Percentiles rank a stretch among this genome's conserved stretches.
Conservation (phyloP, 2,797 vertebrate genomes). For the Phoeniculus purpureus region DNA sequence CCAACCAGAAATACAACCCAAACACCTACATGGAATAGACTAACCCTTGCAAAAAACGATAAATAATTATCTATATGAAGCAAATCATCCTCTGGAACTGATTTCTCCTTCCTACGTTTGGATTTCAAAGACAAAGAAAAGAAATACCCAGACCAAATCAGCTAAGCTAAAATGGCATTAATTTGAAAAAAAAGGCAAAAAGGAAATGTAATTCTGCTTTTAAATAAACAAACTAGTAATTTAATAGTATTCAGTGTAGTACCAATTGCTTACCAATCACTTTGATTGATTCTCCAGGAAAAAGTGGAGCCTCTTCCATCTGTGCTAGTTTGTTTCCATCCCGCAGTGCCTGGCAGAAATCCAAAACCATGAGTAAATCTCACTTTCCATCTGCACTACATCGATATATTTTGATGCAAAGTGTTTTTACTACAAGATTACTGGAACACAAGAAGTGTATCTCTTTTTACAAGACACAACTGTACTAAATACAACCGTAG, state of each 20-base stretch:
- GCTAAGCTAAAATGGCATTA: background rate
- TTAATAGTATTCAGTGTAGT: background rate
- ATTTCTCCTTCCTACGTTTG: background rate
- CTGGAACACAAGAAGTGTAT: slow-evolving; percentile 38
- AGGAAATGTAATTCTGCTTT: background rate
- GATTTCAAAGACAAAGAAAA: slow-evolving; percentile 15
- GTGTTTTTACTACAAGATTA: slow-evolving; percentile 58
- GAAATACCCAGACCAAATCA: background rate
- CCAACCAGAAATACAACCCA: background rate
- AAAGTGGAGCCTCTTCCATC: slow-evolving; percentile 90
- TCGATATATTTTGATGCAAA: slow-evolving; percentile 13
- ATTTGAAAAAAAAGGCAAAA: background rate
- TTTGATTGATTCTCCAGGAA: slow-evolving; percentile 92
- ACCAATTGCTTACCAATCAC: slow-evolving; percentile 82
- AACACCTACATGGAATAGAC: background rate
- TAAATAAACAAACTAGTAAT: background rate
- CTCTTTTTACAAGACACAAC: slow-evolving; percentile 57
- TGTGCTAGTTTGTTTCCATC: slow-evolving; percentile 84
- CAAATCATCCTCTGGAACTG: background rate
- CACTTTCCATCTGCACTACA: slow-evolving; percentile 45
- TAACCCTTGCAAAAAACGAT: background rate
- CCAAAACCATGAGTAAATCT: slow-evolving; percentile 70
- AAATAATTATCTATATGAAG: background rate
- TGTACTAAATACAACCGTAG: background rate
- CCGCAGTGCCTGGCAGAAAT: slow-evolving; percentile 82